These are phyloP conservation scores for Ptilorrhoa leucosticta DNA, from an alignment of 2,113 vertebrate species.

Conservation along the genomic window DNA sequence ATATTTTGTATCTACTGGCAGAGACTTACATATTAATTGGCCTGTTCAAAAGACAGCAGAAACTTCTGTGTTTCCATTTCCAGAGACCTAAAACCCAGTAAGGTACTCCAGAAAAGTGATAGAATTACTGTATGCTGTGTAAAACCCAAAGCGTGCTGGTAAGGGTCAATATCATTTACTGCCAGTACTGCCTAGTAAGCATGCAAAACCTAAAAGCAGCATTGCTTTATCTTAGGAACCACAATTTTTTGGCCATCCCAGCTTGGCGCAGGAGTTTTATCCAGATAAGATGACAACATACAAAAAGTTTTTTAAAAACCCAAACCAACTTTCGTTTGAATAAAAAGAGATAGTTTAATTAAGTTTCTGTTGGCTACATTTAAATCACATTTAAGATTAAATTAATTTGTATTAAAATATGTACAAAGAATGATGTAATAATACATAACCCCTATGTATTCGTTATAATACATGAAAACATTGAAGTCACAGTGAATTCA, in stretches of 20 bases:
- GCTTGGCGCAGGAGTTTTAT: neutral
- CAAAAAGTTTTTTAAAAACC: neutral
- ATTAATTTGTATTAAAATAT: slow-evolving; percentile 23
- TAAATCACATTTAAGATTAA: slow-evolving; percentile 26
- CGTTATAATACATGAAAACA: neutral
- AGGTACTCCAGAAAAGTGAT: neutral
- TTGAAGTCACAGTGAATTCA: neutral
- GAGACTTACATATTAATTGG: neutral
- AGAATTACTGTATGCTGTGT: neutral
- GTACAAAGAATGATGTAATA: neutral
- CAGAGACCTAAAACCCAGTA: neutral
- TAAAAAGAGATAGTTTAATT: slow-evolving; percentile 35
- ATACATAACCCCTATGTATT: neutral
- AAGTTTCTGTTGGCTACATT: neutral
- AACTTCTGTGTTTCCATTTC: neutral
- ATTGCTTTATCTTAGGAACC: neutral
- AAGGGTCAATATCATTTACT: neutral
- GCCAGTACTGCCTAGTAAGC: neutral
- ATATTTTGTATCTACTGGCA: neutral
- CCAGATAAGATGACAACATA: neutral
- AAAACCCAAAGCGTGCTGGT: neutral
- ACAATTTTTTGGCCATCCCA: neutral
- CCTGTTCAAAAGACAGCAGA: neutral
- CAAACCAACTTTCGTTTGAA: neutral
- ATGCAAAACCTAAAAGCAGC: neutral